Evolutionary conservation across 92 coral and sea anemone species (phyloP), one percentile per base, ranked within the genome.

Genomic region (Epizoanthus stellaris): DNA sequence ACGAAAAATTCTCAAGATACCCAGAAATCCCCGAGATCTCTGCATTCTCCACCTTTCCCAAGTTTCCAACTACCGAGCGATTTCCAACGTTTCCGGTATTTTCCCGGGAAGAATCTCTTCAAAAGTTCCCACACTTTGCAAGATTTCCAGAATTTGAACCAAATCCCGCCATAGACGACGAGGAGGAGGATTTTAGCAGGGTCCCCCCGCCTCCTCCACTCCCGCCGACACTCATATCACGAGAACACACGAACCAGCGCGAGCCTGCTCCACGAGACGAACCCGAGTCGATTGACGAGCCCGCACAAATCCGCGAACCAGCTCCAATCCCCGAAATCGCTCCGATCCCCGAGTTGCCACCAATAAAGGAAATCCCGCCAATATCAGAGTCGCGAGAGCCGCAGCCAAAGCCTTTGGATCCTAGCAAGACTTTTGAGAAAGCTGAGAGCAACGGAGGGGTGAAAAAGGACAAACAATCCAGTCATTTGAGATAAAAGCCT

Each of bases 361-460:
- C 83, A 1, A 79, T 79, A 79, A 63, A 62, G 58, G 83, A 79
- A 42, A 79, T 79, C 25, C 83, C 83, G 65, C 83, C 83, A 39
- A 79, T 79, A 79, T 23, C 83, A 19, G 83, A 79, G 45, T 62
- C 47, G 17, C 59, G 72, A 20, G 83, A 79, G 43, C 58, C 70
- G 0, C 58, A 79, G 15, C 59, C 83, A 20, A 21, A 42, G 49
- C 73, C 83, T 11, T 21, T 79, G 42, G 83, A 79, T 49, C 83
- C 83, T 0, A 42, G 65, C 19, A 79, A 79, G 83, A 79, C 83
- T 20, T 79, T 79, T 20, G 83, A 79, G 38, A 79, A 79, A 79
- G 83, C 83, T 10, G 83, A 63, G 73, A 79, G 83, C 83, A 79
- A 79, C 17, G 83, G 83, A 10, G 83, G 73, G 19, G 83, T 79